Conservation (phyloP, 2,888 invertebrate species). For the Tinea pellionella region DNA sequence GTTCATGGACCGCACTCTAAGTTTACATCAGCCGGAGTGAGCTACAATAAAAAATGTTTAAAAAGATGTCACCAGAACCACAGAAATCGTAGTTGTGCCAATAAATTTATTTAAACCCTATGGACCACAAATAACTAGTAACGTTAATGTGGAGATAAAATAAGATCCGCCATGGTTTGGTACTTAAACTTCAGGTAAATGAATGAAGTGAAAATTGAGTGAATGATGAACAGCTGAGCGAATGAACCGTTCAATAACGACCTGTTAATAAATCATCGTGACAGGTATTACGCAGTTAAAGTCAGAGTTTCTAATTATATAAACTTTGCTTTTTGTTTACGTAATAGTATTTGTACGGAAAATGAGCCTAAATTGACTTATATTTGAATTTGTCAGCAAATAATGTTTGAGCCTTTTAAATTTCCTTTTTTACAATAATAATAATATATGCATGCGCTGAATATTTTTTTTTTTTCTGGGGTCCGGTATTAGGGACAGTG, state of each 20-base stretch:
- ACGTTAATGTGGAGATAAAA: neutral
- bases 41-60: too few relatives aligned
- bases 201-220: neutral
- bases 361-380: neutral
- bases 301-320: slow-evolving; percentile 26
- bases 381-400: neutral
- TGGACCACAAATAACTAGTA: too few relatives aligned
- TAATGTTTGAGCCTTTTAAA: neutral
- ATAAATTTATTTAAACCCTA: too few relatives aligned
- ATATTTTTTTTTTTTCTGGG: too few relatives aligned
- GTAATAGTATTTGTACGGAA: neutral
- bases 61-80: too few relatives aligned
- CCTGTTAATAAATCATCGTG: slow-evolving; percentile 57
- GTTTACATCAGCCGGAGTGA: too few relatives aligned
- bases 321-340: slow-evolving; percentile 15
- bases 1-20: too few relatives aligned
- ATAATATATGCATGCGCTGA: too few relatives aligned
- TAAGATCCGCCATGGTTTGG: neutral
- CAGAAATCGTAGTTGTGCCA: too few relatives aligned
- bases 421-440: neutral
- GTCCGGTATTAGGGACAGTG: too few relatives aligned
- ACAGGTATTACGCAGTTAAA: slow-evolving; percentile 53
- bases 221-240: slow-evolving; percentile 9
- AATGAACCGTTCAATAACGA: slow-evolving; percentile 34
- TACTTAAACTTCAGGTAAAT: slow-evolving; percentile 5